phyloP scores from a whole-genome alignment of 1,140 invertebrate species.

The Sinonovacula constricta region DNA sequence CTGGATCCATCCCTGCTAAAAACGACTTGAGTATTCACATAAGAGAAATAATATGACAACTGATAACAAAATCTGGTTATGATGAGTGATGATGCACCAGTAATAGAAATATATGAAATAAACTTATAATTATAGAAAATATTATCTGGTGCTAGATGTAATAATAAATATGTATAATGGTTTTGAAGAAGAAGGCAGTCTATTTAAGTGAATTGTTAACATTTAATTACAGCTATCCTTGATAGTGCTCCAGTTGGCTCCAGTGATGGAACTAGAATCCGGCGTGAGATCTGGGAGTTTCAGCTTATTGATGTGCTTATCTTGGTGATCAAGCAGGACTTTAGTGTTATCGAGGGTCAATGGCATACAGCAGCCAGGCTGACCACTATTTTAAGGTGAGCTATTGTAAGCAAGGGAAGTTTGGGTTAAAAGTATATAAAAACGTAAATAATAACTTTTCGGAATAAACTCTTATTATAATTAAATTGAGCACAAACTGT shows the following conservation, averaged over 20 bases:
- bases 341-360: constrained; percentile 68
- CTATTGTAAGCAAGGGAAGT: too few relatives aligned
- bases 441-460: too few relatives aligned
- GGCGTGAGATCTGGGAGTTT: constrained; percentile 72
- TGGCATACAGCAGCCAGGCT: constrained; percentile 74
- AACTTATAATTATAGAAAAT: background rate
- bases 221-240: constrained; percentile 63
- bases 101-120: background rate
- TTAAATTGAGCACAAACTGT: background rate
- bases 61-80: background rate
- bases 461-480: too few relatives aligned
- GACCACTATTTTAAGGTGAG: constrained; percentile 71
- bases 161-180: background rate
- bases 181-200: background rate
- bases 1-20: too few relatives aligned
- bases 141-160: background rate
- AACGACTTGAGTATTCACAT: too few relatives aligned
- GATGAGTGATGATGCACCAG: background rate
- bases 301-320: constrained; percentile 72
- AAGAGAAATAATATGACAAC: background rate
- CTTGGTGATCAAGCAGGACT: constrained; percentile 75
- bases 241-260: constrained; percentile 56
- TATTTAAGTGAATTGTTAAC: background rate
- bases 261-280: constrained; percentile 59
- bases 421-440: too few relatives aligned